Evolutionary conservation across 1,140 invertebrate genomes (phyloP), one percentile per base, ranked within the genome.

Genomic region (Papilio helenus): DNA sequence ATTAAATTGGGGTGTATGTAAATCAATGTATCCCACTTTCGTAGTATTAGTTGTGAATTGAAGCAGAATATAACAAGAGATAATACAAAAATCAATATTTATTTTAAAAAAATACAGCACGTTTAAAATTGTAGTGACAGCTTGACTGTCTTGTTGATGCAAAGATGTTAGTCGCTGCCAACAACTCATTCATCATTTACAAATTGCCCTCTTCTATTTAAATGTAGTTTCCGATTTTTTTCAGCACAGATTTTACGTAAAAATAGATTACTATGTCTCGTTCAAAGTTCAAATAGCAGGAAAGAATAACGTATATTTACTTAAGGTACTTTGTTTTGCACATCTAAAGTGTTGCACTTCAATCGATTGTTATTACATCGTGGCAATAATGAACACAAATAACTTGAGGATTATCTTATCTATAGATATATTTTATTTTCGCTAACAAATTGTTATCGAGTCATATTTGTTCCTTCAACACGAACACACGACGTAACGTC

Each of bases 101-200:
- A 68, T 68, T 68, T 61, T 34, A 16, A 29, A 65, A 34, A 39
- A 68, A 68, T 68, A 68, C 61, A 16, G 12, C 26, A 68, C 61
- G 10, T 68, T 68, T 68, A 29, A 68, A 68, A 68, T 16, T 16
- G 26, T 68, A 68, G 23, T 68, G 61, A 68, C 61, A 68, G 61
- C 12, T 68, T 68, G 61, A 68, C 61, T 29, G 61, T 68, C 26
- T 29, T 68, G 61, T 68, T 68, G 61, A 68, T 68, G 26, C 61
- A 29, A 68, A 68, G 14, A 55, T 29, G 61, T 16, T 16, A 12
- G 26, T 12, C 26, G 61, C 61, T 68, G 61, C 61, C 61, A 68
- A 68, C 61, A 68, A 68, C 61, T 68, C 61, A 68, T 68, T 68
- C 61, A 68, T 68, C 61, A 68, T 68, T 68, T 68, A 68, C 61